Base-by-base conservation (phyloP, 2,888 invertebrate genomes). In the Drosophila nr. perissopoda region DNA sequence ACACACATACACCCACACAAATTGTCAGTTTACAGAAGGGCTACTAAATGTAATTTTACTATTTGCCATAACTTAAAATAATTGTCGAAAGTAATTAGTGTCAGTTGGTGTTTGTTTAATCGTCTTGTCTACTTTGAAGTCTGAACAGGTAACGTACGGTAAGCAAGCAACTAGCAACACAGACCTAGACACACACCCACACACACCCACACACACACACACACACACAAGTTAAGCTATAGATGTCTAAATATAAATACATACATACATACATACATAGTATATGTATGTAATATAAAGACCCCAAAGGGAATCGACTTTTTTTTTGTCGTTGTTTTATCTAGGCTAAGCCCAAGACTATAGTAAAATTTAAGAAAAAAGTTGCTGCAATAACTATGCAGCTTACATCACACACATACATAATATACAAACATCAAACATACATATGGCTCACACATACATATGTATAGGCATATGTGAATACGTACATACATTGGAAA, bases 321-420 rank as follows among this genome's bases (percentile, higher is more conserved):
- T 67, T 80, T 80, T 79, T 75, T 78, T 76, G 56, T 69, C 48
- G 51, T 65, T 56, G 66, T 68, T 73, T 68, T 75, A 66, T 66
- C 54, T 79, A 80, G 78, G 58, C 27, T 84, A 84, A 82, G 81
- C 63, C 75, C 75, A 78, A 84, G 84, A 81, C 82, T 81, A 81
- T 78, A 83, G 69, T 71, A 68, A 81, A 68, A 52, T 69, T 16
- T 57, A 81, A 81, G 84, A 10, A 29, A 63, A 52, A 40, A 10
- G n/a, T 57, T 57, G 57, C 40, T 57, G 57, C 57, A 57, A 31
- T 57, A 57, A 57, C 57, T 56, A 57, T 31, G 42, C 57, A 40
- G 29, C 25, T 45, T 5, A n/a, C 18, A 40, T 29, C 29, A 38
- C 18, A n/a, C 18, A n/a, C 7, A 38, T 5, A 18, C 38, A 56